Evolutionary conservation across 2,113 vertebrate genomes (phyloP).

Genomic region (Phalacrocorax pelagicus): DNA sequence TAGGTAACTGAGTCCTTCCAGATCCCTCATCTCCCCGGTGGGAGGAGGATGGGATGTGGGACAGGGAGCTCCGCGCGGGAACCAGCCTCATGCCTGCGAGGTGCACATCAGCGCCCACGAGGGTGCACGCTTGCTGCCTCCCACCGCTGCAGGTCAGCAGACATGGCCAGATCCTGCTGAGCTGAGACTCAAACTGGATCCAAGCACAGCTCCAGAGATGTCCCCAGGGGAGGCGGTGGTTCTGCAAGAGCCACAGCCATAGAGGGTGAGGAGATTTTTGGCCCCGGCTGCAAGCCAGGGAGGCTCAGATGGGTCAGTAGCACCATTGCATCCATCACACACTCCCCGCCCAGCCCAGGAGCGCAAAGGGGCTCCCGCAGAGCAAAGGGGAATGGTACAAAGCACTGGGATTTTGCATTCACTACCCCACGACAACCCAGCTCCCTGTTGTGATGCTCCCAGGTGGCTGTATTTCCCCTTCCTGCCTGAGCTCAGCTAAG

Average conservation of each 20-base stretch:
- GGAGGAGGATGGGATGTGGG: background rate
- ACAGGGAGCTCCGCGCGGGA: background rate
- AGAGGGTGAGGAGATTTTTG: fast-evolving
- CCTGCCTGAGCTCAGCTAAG: background rate
- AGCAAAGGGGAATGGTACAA: background rate
- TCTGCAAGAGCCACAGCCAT: background rate
- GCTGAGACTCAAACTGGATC: background rate
- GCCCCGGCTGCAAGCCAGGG: background rate
- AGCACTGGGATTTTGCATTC: background rate
- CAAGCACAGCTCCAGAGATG: background rate
- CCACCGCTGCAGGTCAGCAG: fast-evolving
- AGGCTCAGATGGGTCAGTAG: background rate
- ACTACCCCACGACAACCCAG: fast-evolving
- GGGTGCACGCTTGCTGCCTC: fast-evolving
- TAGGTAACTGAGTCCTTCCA: conserved; percentile 36
- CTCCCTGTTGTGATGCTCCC: background rate
- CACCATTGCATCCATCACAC: fast-evolving
- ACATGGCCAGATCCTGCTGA: background rate
- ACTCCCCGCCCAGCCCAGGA: background rate
- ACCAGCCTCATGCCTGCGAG: background rate
- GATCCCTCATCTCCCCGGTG: background rate
- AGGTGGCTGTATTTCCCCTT: background rate
- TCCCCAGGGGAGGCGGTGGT: fast-evolving
- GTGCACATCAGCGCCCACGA: background rate
- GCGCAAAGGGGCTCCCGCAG: fast-evolving